Evolutionary conservation across 1,140 invertebrate species (phyloP).

Genomic region (Leptoteleia sp.): DNA sequence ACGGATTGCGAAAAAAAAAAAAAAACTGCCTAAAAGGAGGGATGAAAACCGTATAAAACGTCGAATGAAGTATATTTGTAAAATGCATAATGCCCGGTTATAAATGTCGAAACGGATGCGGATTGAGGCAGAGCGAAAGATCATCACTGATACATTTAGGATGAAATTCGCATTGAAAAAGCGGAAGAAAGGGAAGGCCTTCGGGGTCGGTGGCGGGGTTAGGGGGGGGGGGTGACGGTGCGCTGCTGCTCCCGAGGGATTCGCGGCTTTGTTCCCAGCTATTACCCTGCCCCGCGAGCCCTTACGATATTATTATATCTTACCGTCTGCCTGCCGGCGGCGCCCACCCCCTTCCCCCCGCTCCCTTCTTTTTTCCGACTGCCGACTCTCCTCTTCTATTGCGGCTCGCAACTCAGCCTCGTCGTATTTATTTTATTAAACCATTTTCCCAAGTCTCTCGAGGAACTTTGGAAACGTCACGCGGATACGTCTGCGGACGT

Average conservation of each 20-base stretch:
- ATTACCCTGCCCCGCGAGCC: conserved; percentile 80
- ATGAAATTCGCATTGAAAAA: conserved; percentile 79
- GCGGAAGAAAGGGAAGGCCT: conserved; percentile 50
- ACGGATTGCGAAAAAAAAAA: conserved; percentile 54
- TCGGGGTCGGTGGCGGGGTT: conserved; percentile 25
- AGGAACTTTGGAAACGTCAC: conserved; percentile 72
- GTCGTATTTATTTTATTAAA: conserved; percentile 82
- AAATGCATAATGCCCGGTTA: conserved; percentile 65
- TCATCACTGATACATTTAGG: conserved; percentile 75
- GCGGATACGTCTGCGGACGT: conserved; percentile 63
- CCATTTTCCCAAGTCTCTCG: conserved; percentile 72
- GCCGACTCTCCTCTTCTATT: conserved; percentile 52
- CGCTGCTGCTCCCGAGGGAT: conserved; percentile 74
- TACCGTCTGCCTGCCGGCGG: conserved; percentile 71
- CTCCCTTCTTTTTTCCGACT: conserved; percentile 40
- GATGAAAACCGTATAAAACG: conserved; percentile 53
- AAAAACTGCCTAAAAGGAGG: conserved; percentile 45
- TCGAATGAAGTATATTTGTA: conserved; percentile 59
- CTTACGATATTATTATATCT: conserved; percentile 82
- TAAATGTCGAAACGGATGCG: conserved; percentile 64
- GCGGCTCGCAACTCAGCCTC: conserved; percentile 67
- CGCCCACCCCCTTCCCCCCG: conserved; percentile 40
- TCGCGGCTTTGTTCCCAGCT: conserved; percentile 81
- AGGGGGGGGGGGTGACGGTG: conserved; percentile 50
- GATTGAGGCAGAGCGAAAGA: conserved; percentile 65